Evolutionary conservation across 1,140 invertebrate species (phyloP).

Genomic region (Scaptomyza hsui): DNA sequence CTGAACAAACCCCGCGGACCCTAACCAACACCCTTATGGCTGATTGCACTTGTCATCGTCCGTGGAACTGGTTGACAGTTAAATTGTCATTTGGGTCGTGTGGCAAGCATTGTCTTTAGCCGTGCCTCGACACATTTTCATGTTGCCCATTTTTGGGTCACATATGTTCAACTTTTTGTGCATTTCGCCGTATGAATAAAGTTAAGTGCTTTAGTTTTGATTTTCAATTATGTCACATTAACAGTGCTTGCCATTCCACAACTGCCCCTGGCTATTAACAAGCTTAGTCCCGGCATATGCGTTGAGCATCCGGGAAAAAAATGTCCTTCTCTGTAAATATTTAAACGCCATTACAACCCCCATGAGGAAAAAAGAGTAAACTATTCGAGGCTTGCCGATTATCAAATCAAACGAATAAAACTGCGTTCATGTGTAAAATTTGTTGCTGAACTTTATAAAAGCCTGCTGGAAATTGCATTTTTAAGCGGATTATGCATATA

Average conservation of each 20-base stretch:
- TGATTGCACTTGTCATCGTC: slow-evolving; percentile 75
- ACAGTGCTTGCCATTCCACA: slow-evolving; percentile 31
- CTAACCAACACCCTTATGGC: slow-evolving; percentile 48
- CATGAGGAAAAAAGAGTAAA: slow-evolving; percentile 19
- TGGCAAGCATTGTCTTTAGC: slow-evolving; percentile 35
- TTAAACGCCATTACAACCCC: slow-evolving; percentile 63
- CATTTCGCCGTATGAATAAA: slow-evolving; percentile 63
- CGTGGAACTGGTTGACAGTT: slow-evolving; percentile 71
- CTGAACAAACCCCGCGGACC: neutral
- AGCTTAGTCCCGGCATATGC: slow-evolving; percentile 62
- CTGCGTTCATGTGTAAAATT: slow-evolving; percentile 70
- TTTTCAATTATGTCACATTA: slow-evolving; percentile 84
- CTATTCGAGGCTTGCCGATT: slow-evolving; percentile 34
- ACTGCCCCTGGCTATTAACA: slow-evolving; percentile 47
- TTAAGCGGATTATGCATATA: slow-evolving; percentile 72
- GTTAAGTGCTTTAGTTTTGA: slow-evolving; percentile 83
- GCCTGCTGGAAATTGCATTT: slow-evolving; percentile 57
- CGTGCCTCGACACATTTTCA: neutral
- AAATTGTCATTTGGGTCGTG: slow-evolving; percentile 71
- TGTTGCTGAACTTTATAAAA: slow-evolving; percentile 53
- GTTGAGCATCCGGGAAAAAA: slow-evolving; percentile 11
- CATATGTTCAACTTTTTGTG: slow-evolving; percentile 80
- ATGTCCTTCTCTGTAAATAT: slow-evolving; percentile 47
- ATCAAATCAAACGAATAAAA: slow-evolving; percentile 34
- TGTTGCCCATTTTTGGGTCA: slow-evolving; percentile 40